Evolutionary conservation across 2,888 invertebrate genomes (phyloP).

Genomic region (Brenthis ino): DNA sequence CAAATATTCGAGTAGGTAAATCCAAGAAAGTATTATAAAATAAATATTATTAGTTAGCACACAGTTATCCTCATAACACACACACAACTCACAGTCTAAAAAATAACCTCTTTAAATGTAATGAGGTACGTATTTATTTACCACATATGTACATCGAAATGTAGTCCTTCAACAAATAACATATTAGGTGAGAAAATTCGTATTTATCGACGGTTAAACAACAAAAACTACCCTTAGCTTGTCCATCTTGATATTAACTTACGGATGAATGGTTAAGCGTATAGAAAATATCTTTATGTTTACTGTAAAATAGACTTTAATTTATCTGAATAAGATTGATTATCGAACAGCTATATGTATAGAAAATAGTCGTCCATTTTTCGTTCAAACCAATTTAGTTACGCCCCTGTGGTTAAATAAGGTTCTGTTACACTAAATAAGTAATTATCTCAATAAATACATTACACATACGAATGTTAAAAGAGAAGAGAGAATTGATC

Average conservation of each 20-base stretch:
- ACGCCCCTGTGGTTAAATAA: slow-evolving; percentile 18
- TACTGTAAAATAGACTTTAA: slow-evolving; percentile 7
- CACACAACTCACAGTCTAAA: too few relatives aligned
- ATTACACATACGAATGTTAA: not conserved
- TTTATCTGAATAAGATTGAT: not conserved
- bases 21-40: too few relatives aligned
- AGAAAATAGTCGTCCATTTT: slow-evolving; percentile 19
- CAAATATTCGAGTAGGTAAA: too few relatives aligned
- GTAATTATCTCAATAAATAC: slow-evolving; percentile 5
- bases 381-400: slow-evolving; percentile 22
- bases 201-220: slow-evolving; percentile 21
- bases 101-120: too few relatives aligned
- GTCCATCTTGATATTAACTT: slow-evolving; percentile 23
- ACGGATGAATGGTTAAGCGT: slow-evolving; percentile 13
- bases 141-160: not conserved
- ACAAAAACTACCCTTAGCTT: slow-evolving; percentile 14
- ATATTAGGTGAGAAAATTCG: slow-evolving; percentile 2
- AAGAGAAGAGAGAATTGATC: not conserved
- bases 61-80: too few relatives aligned
- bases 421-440: slow-evolving; percentile 14
- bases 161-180: too few relatives aligned
- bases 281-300: slow-evolving; percentile 1
- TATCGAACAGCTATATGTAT: not conserved
- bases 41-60: too few relatives aligned
- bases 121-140: not conserved